Base-by-base conservation (phyloP, 2,113 vertebrate genomes). In the Salvelinus namaycush region DNA sequence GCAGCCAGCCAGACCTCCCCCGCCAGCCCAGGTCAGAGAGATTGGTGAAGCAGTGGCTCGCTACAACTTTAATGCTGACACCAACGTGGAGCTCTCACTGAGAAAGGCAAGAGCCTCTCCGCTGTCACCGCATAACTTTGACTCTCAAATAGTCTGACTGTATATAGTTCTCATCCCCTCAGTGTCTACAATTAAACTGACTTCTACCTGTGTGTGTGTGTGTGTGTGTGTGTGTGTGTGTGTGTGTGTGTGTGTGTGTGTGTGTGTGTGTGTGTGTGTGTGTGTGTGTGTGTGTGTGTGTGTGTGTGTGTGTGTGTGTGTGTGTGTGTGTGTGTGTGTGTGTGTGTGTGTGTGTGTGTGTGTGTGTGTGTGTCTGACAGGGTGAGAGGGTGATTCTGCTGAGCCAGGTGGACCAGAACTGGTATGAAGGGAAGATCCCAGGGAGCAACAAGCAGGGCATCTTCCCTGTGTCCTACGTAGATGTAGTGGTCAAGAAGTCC, bases 361-460 rank as follows among this genome's bases (percentile, higher is more conserved):
- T 39, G 34, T 39, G 34, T 39, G 34, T 39, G 34, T 39, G 34
- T 39, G 34, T 64, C 34, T 70, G 59, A 62, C 89, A 97, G 96
- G 96, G 96, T 70, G 96, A 97, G 77, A 93, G 83, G 91, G 80
- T 97, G 80, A 90, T 93, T 86, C 91, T 97, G 86, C 92, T 96
- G 66, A 95, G 95, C 81, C 90, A 93, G 85, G 95, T 97, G 80
- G 96, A 97, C 90, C 93, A 95, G 86, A 96, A 97, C 90, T 97
- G 96, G 96, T 96, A 93, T 83, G 94, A 96, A 92, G 96, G 96
- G 76, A 95, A 93, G 91, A 92, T 96, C 80, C 90, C 92, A 67
- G 96, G 94, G 75, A 94, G 92, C 82, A 94, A 89, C 88, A 94
- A 93, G 87, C 95, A 96, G 92, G 96, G 96, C 82, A 97, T 97